Evolutionary conservation across 2,888 invertebrate species (phyloP).

Genomic region (Lycia hirtaria): DNA sequence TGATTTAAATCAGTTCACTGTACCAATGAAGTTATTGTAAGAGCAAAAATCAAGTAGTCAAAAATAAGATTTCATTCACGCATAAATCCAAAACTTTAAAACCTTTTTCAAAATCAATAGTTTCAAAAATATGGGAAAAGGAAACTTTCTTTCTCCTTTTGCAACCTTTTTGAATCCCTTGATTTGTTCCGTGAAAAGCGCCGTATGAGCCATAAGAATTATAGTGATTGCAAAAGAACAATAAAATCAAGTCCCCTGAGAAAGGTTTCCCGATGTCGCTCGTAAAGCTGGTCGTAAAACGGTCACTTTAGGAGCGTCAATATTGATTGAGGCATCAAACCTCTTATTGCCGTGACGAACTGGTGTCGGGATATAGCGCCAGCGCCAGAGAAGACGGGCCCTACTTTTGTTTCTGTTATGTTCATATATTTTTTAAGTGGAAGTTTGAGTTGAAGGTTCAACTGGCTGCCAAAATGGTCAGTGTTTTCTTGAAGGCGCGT

Average conservation of each 20-base stretch:
- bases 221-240: slow-evolving; percentile 14
- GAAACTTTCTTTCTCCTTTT: no score
- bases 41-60: no score
- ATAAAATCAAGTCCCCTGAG: slow-evolving; percentile 20
- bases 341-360: slow-evolving; percentile 38
- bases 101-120: no score
- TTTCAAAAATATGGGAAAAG: no score
- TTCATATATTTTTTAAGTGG: not conserved
- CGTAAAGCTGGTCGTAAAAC: slow-evolving; percentile 34
- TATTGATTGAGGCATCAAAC: slow-evolving; percentile 45
- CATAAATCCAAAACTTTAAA: no score
- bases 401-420: slow-evolving; percentile 7
- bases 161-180: no score
- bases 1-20: no score
- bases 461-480: no score
- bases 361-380: slow-evolving; percentile 37
- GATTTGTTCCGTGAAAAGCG: not conserved
- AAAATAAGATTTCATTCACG: no score
- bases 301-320: slow-evolving; percentile 36
- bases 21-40: no score
- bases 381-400: slow-evolving; percentile 16
- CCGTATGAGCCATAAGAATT: not conserved
- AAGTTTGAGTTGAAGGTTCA: no score
- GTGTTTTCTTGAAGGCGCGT: no score
- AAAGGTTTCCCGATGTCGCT: slow-evolving; percentile 22